Percentiles rank a stretch among this genome's conserved stretches.
These are phyloP conservation scores for Stegana nigrithorax DNA, from an alignment of 2,888 invertebrate genomes.

Conservation along the genomic window DNA sequence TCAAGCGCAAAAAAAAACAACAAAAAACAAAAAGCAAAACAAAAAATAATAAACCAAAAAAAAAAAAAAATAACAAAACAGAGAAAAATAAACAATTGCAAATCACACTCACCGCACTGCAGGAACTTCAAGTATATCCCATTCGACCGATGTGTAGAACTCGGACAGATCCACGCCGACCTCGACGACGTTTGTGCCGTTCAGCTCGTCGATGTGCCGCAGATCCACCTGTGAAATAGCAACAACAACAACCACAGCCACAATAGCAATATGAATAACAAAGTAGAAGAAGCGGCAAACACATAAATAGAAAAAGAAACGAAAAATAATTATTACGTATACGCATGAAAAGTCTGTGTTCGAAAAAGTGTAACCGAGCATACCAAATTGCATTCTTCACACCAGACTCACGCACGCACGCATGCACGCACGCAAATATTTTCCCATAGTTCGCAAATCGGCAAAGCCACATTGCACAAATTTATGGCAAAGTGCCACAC, in stretches of 20 bases:
- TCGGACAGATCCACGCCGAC: slow-evolving; percentile 96
- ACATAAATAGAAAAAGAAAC: neutral
- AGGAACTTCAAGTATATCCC: slow-evolving; percentile 98
- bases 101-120: slow-evolving; percentile 81
- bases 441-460: too few relatives aligned
- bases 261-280: neutral
- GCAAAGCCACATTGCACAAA: too few relatives aligned
- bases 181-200: slow-evolving; percentile 89
- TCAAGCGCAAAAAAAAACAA: too few relatives aligned
- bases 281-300: neutral
- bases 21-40: too few relatives aligned
- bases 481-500: neutral
- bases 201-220: slow-evolving; percentile 91
- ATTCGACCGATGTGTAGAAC: slow-evolving; percentile 98
- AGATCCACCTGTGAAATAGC: slow-evolving; percentile 95
- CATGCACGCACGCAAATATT: too few relatives aligned
- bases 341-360: too few relatives aligned
- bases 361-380: too few relatives aligned
- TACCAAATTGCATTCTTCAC: too few relatives aligned
- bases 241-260: neutral
- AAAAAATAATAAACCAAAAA: too few relatives aligned
- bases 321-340: neutral
- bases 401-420: too few relatives aligned
- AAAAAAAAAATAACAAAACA: neutral
- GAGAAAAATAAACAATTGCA: too few relatives aligned